These are phyloP conservation scores for Apeltes quadracus DNA, from an alignment of 2,113 vertebrate genomes.

Conservation along the genomic window DNA sequence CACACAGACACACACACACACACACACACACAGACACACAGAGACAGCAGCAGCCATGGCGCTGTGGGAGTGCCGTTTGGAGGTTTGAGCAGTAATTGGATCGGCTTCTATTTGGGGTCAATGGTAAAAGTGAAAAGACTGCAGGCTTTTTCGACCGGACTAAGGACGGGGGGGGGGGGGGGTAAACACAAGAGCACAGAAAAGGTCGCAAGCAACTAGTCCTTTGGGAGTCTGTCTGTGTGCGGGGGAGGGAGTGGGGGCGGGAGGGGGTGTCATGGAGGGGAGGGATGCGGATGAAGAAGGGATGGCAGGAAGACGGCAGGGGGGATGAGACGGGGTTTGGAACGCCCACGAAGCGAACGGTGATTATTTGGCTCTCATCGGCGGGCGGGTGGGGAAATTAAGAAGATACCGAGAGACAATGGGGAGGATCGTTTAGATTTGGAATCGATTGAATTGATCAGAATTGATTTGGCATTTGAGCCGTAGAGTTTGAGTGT, in stretches of 20 bases:
- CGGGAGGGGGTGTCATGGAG: background rate
- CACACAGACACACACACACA: conserved; percentile 39
- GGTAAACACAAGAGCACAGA: conserved; percentile 40
- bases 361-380: background rate
- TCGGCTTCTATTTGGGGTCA: conserved; percentile 67
- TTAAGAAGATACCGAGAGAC: background rate
- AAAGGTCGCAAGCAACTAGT: conserved; percentile 48
- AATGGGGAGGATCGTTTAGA: conserved; percentile 24
- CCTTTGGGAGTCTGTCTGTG: conserved; percentile 1
- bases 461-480: conserved; percentile 19
- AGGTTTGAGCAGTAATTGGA: conserved; percentile 70
- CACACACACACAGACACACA: conserved; percentile 22
- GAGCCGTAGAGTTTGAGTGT: background rate
- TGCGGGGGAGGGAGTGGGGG: background rate
- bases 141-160: conserved; percentile 57
- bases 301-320: background rate
- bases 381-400: background rate
- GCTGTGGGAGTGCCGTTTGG: conserved; percentile 48
- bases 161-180: conserved; percentile 41
- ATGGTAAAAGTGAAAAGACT: conserved; percentile 64
- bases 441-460: too few relatives aligned
- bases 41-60: conserved; percentile 1
- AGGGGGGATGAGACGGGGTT: conserved; percentile 1
- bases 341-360: background rate
- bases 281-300: conserved; percentile 6